These are phyloP conservation scores for Melanotaenia maccullochi DNA, from an alignment of 2,797 vertebrate species.

Conservation along the genomic window DNA sequence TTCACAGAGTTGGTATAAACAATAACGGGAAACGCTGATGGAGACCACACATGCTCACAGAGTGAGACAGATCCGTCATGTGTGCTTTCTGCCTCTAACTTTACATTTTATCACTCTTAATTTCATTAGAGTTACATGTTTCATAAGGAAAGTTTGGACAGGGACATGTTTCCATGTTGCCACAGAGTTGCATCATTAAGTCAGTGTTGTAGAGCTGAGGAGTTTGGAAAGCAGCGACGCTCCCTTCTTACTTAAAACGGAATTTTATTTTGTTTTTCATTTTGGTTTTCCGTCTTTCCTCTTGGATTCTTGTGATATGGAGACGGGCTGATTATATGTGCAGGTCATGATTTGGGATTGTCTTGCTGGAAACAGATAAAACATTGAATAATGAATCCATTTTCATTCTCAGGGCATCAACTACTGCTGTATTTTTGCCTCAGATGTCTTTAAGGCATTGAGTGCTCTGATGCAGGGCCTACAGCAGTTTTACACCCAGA, in stretches of 20 bases:
- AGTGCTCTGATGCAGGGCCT: no score
- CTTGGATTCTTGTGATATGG: background rate
- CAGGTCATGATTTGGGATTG: background rate
- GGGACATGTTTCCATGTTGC: background rate
- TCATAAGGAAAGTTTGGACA: background rate
- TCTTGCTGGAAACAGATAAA: background rate
- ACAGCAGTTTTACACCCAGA: no score
- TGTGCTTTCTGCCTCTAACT: background rate
- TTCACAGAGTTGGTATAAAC: constrained; percentile 3
- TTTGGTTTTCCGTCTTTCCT: background rate
- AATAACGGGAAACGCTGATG: background rate
- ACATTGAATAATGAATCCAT: no score
- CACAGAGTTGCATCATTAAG: background rate
- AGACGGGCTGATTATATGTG: background rate
- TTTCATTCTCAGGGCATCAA: background rate
- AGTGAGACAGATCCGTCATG: background rate
- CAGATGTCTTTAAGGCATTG: background rate
- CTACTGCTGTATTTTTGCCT: background rate
- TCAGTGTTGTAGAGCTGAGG: background rate
- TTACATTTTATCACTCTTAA: background rate
- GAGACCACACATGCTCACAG: background rate
- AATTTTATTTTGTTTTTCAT: background rate
- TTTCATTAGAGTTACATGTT: no score
- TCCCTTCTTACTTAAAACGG: background rate
- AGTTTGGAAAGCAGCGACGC: background rate